A percentile compares a stretch with the other conserved stretches of the same genome.
phyloP scores from a whole-genome alignment of 2,113 vertebrate genomes.

The Pseudopipra pipra region DNA sequence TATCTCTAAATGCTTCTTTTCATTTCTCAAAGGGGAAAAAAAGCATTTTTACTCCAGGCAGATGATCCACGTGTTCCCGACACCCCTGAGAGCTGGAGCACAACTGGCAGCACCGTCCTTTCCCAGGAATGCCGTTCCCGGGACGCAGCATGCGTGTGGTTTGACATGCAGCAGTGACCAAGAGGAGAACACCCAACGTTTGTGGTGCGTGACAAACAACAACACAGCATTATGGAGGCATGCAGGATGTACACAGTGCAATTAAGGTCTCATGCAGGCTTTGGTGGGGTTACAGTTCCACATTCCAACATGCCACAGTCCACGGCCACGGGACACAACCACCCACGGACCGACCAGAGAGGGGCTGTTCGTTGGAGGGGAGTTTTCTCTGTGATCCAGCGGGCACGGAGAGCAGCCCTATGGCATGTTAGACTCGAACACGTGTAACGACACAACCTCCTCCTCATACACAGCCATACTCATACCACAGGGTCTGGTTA shows the following conservation, averaged over 20 bases:
- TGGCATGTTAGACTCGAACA: not conserved
- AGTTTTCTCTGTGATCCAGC: not conserved
- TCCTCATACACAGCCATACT: conserved; percentile 94
- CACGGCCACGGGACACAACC: not conserved
- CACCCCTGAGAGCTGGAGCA: not conserved
- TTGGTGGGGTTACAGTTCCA: conserved; percentile 68
- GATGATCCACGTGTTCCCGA: not conserved
- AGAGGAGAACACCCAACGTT: conserved; percentile 14
- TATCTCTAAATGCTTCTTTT: not conserved
- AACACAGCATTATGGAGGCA: conserved; percentile 63
- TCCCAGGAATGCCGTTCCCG: not conserved
- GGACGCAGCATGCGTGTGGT: conserved; percentile 62
- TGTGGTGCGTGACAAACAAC: conserved; percentile 38
- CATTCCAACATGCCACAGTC: conserved; percentile 62
- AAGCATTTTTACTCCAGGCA: not conserved
- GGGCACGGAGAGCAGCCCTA: not conserved
- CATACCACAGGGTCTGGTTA: conserved; percentile 92
- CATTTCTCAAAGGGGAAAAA: not conserved
- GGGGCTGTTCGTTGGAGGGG: not conserved
- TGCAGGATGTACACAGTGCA: conserved; percentile 75
- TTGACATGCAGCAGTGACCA: conserved; percentile 66
- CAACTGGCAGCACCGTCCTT: not conserved
- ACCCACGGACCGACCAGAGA: not conserved
- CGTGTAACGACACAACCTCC: not conserved
- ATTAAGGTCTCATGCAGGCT: conserved; percentile 74